Percentiles rank a stretch among this genome's conserved stretches.
Evolutionary conservation across 2,113 vertebrate genomes (phyloP).

Genomic region (Pluvianellus socialis): DNA sequence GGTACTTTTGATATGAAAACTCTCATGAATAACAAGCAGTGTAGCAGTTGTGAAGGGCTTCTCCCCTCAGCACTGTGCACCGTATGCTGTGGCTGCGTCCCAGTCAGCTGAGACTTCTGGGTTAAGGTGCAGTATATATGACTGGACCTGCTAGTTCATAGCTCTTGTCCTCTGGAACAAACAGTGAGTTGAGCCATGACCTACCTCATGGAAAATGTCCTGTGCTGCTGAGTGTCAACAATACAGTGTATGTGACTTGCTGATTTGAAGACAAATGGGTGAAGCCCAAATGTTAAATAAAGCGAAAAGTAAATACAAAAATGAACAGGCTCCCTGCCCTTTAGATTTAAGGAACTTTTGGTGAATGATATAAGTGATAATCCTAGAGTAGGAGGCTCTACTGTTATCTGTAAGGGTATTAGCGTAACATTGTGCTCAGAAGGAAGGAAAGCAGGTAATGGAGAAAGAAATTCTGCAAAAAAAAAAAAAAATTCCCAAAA

Average conservation of each 20-base stretch:
- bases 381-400: background rate
- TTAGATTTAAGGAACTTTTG: background rate
- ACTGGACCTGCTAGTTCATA: background rate
- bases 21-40: background rate
- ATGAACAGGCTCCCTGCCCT: background rate
- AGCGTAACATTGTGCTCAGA: background rate
- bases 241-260: background rate
- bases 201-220: background rate
- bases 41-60: background rate
- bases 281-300: background rate
- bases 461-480: background rate
- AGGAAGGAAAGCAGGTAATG: background rate
- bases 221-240: background rate
- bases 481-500: background rate
- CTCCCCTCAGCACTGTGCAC: background rate
- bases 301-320: background rate
- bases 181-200: background rate
- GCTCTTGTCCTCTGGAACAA: background rate
- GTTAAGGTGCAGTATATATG: background rate
- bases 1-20: background rate
- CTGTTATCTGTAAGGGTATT: background rate
- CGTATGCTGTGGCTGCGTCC: fast-evolving
- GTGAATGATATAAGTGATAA: background rate
- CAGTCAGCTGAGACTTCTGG: background rate
- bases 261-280: background rate